These are phyloP conservation scores for Canis aureus DNA, from an alignment of 2,113 vertebrate genomes.

Conservation along the genomic window DNA sequence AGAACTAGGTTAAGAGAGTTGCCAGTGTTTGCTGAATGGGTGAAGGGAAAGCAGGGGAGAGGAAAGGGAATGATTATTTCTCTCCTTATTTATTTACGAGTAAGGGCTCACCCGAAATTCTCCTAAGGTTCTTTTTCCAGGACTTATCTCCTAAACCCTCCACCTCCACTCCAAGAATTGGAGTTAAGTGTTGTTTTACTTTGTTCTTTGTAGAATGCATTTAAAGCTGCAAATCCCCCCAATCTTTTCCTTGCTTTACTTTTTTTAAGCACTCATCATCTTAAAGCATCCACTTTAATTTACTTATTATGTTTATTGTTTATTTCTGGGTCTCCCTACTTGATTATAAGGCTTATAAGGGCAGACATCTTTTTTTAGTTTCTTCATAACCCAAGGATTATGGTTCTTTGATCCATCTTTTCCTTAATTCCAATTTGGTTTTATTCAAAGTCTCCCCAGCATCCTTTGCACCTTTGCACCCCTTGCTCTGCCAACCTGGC, in stretches of 20 bases:
- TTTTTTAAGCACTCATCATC: not conserved
- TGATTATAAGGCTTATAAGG: not conserved
- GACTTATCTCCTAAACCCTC: not conserved
- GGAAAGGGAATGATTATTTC: not conserved
- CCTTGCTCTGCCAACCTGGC: not conserved
- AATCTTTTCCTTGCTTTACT: not conserved
- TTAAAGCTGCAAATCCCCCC: constrained; percentile 7
- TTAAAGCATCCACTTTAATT: constrained; percentile 9
- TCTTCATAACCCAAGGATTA: not conserved
- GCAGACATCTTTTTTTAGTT: not conserved
- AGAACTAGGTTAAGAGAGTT: not conserved
- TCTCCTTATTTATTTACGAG: constrained; percentile 41
- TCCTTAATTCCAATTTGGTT: constrained; percentile 31
- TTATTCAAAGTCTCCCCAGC: not conserved
- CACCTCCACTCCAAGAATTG: not conserved
- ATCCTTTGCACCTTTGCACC: not conserved
- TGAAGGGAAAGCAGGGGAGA: not conserved
- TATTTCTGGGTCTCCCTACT: not conserved
- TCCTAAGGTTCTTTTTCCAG: not conserved
- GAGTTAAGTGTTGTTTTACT: not conserved
- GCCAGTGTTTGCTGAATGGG: not conserved
- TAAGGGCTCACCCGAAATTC: not conserved
- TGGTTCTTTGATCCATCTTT: not conserved
- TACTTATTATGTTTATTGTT: not conserved
- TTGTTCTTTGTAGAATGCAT: not conserved